phyloP scores from a whole-genome alignment of 2,113 vertebrate genomes.

The Oryzias woworae region DNA sequence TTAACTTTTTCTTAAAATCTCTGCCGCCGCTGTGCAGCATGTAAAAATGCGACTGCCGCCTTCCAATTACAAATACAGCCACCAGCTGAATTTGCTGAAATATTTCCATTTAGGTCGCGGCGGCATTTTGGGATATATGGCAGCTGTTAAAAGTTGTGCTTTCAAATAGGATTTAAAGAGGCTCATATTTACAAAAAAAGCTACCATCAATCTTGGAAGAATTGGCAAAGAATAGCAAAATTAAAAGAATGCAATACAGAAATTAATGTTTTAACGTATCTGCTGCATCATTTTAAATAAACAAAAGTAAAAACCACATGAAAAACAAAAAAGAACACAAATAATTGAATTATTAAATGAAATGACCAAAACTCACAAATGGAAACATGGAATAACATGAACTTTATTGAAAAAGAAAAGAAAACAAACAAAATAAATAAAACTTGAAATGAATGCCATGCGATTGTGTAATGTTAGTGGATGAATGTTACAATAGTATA shows the following conservation, averaged over 20 bases:
- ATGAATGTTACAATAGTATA: slow-evolving; percentile 98
- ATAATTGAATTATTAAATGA: slow-evolving; percentile 42
- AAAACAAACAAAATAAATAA: slow-evolving; percentile 56
- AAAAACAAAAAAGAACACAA: slow-evolving; percentile 41
- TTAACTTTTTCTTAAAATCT: too few relatives aligned
- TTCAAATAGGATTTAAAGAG: neutral
- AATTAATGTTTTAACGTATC: slow-evolving; percentile 41
- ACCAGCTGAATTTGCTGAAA: too few relatives aligned
- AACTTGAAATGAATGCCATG: slow-evolving; percentile 80
- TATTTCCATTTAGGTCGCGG: too few relatives aligned
- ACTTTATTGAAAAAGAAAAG: slow-evolving; percentile 74
- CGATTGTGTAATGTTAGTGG: slow-evolving; percentile 84
- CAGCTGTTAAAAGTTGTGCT: neutral
- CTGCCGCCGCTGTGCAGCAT: too few relatives aligned
- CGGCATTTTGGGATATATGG: too few relatives aligned
- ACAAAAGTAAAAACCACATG: slow-evolving; percentile 44
- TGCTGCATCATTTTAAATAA: slow-evolving; percentile 29
- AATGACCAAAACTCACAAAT: slow-evolving; percentile 72
- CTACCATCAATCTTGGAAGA: neutral
- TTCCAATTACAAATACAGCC: too few relatives aligned
- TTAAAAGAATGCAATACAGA: neutral
- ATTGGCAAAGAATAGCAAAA: neutral
- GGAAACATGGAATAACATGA: slow-evolving; percentile 73
- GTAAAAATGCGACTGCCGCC: too few relatives aligned
- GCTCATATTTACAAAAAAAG: neutral